Base-by-base conservation (phyloP, 2,797 vertebrate genomes). In the Pelobates cultripes region DNA sequence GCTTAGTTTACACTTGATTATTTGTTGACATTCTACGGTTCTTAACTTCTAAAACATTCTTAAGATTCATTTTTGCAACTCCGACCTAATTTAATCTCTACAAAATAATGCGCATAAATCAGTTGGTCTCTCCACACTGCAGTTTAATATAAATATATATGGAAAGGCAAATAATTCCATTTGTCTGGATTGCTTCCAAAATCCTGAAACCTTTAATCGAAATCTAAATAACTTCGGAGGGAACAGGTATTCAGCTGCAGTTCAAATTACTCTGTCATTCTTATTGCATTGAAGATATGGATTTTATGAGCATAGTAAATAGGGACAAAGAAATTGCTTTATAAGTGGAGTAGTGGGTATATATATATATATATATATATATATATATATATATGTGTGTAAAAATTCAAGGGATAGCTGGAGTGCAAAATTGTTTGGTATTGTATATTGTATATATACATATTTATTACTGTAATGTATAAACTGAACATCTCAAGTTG, bases 191-290 rank as follows among this genome's bases (percentile, higher is more conserved):
- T 73, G 85, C 86, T 88, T 93, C 93, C 92, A 90, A 86, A 90
- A 82, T 90, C 89, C 90, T 91, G 90, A 91, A 91, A 91, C 86
- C 86, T 87, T 89, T 91, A 85, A 40, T 91, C 90, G 91, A 92
- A 94, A 92, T 91, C 88, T 92, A 92, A 93, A 93, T 93, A 94
- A 93, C 90, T 90, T 89, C 88, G 88, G 92, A 93, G 91, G 91
- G 92, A 92, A 85, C 90, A 93, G 93, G 87, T 91, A 92, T 93
- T 92, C 90, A 89, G 89, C 87, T 89, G 89, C 66, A 81, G 89
- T 90, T 92, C 89, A 90, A 87, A 91, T 93, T 92, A 92, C 91
- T 82, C 89, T 88, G 89, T 92, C 88, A 91, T 89, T 90, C 90
- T 92, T 91, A 88, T 89, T 91, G 88, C 85, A 0, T 88, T 87